A percentile compares a stretch with the other conserved stretches of the same genome.
Evolutionary conservation across 2,888 invertebrate genomes (phyloP).

Genomic region (Allacma fusca): DNA sequence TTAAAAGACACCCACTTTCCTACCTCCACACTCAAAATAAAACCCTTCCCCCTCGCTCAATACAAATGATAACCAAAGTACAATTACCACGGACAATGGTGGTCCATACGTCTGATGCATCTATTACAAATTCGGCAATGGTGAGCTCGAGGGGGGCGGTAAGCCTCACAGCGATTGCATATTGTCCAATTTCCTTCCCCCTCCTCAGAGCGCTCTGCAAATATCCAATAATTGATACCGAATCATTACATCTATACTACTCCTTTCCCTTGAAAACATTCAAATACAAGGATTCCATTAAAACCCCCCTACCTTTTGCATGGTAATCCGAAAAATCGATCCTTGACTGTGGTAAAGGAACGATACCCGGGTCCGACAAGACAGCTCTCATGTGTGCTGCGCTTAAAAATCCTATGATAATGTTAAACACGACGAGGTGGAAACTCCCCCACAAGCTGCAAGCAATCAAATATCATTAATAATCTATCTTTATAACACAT

Average conservation of each 20-base stretch:
- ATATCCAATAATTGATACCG: not conserved
- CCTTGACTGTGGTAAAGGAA: slow-evolving; percentile 77
- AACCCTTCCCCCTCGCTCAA: too few relatives aligned
- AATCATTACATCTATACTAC: too few relatives aligned
- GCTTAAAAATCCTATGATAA: slow-evolving; percentile 76
- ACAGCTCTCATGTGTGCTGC: slow-evolving; percentile 85
- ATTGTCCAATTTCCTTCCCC: slow-evolving; percentile 72
- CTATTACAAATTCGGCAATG: slow-evolving; percentile 87
- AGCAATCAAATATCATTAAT: slow-evolving; percentile 62
- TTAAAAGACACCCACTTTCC: not conserved
- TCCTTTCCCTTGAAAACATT: too few relatives aligned
- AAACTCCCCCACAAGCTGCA: slow-evolving; percentile 82
- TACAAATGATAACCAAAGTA: not conserved
- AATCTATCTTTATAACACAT: too few relatives aligned
- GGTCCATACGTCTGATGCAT: slow-evolving; percentile 83
- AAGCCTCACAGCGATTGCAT: slow-evolving; percentile 80
- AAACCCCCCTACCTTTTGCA: slow-evolving; percentile 63
- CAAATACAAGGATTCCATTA: too few relatives aligned
- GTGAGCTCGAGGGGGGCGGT: slow-evolving; percentile 83
- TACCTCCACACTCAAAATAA: not conserved
- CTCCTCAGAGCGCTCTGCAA: slow-evolving; percentile 7
- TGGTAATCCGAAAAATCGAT: slow-evolving; percentile 84
- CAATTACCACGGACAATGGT: slow-evolving; percentile 82
- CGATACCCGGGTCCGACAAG: slow-evolving; percentile 87
- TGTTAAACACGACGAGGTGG: slow-evolving; percentile 81